Evolutionary conservation across 2,113 vertebrate genomes (phyloP).

Genomic region (Candoia aspera): DNA sequence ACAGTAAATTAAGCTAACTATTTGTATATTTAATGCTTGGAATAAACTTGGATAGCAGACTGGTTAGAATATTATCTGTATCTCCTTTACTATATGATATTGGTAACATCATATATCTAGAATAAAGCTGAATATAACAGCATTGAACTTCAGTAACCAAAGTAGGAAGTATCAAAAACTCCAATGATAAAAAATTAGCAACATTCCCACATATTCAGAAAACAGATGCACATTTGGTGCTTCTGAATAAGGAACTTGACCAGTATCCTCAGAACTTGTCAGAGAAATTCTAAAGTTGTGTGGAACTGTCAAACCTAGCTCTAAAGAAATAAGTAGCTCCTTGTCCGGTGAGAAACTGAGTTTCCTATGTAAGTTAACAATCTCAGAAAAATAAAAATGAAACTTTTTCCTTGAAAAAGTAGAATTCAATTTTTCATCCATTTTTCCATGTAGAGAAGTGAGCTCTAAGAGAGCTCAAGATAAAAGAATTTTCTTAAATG

Average conservation of each 20-base stretch:
- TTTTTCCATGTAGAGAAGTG: not conserved
- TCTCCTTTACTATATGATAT: not conserved
- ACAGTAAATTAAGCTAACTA: not conserved
- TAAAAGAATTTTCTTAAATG: not conserved
- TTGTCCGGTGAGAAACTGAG: not conserved
- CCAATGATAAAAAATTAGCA: not conserved
- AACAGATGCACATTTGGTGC: not conserved
- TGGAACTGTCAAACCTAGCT: not conserved
- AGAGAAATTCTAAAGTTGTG: not conserved
- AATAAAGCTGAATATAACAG: not conserved
- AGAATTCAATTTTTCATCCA: not conserved
- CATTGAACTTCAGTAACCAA: conserved; percentile 6
- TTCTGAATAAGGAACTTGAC: not conserved
- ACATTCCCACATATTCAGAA: not conserved
- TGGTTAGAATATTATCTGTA: not conserved
- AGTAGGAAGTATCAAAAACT: not conserved
- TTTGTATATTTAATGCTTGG: not conserved
- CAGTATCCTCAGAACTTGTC: not conserved
- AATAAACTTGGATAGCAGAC: not conserved
- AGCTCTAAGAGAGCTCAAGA: not conserved
- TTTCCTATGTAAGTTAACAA: not conserved
- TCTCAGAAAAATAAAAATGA: conserved; percentile 5
- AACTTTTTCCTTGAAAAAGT: conserved; percentile 18
- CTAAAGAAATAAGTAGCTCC: not conserved
- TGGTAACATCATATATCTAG: not conserved